Base-by-base conservation (phyloP, 2,113 vertebrate species). In the Centropristis striata region DNA sequence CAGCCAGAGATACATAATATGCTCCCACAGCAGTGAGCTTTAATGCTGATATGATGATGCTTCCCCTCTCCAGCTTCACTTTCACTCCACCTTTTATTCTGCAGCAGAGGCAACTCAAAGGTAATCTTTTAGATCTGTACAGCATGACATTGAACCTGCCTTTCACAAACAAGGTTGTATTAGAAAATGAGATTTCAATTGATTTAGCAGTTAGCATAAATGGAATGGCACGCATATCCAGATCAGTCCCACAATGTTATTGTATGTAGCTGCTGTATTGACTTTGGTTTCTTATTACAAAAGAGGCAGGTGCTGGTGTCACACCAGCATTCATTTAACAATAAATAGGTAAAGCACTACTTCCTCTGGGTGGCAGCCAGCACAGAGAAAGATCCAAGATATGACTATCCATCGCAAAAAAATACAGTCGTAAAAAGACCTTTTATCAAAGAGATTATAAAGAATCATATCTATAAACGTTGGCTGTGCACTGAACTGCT, bases 181-280 rank as follows among this genome's bases (percentile, higher is more conserved):
- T 12, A 25, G 78, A 60, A 66, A 67, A 81, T 66, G 11, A 63
- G 59, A 44, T 74, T 84, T 63, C 36, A 11, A 66, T 87, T 77
- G 81, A 84, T 84, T 80, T 54, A 49, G 55, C 65, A 69, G 63
- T 71, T 75, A 70, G 61, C 54, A 53, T 80, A 83, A 32, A 83
- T 75, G 54, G 21, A 68, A 53, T 8, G 7, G 10, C 49, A 13
- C 37, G 50, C 18, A 15, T 4, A 69, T 54, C 42, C 75, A 57
- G 36, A 39, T 63, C 70, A 51, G 6, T 76, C 20, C 20, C 27
- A 28, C 42, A 54, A 70, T 54, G 39, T 71, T 79, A 59, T 76
- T 63, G 51, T 66, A 37, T 2, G 53, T 28, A 23, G 64, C 41
- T 13, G 39, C 12, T 46, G 58, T 64, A 60, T 74, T 47, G 58